Evolutionary conservation across 2,113 vertebrate species (phyloP).

Genomic region (Dascyllus trimaculatus): DNA sequence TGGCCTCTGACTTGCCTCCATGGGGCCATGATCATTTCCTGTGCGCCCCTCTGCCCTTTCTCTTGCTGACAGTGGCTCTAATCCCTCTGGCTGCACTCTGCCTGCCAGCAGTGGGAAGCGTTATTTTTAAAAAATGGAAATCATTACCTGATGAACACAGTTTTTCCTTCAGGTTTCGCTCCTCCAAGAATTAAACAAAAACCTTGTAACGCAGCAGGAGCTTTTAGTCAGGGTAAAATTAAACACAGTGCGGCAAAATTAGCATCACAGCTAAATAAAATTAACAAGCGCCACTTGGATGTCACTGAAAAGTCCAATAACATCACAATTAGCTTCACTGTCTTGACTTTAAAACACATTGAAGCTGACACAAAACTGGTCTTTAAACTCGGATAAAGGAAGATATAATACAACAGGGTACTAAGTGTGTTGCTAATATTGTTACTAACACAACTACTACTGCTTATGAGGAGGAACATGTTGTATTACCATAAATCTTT

Average conservation of each 20-base stretch:
- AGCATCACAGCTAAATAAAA: conserved; percentile 3
- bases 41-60: conserved; percentile 76
- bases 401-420: no score
- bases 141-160: neutral
- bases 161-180: conserved; percentile 9
- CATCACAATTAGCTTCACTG: conserved; percentile 2
- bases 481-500: no score
- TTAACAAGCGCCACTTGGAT: conserved; percentile 4
- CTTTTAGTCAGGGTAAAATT: conserved; percentile 9
- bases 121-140: conserved; percentile 38
- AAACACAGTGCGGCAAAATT: conserved; percentile 12
- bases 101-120: conserved; percentile 36
- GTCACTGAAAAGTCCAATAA: conserved; percentile 9
- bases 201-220: neutral
- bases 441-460: no score
- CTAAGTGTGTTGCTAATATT: no score
- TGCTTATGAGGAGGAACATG: no score
- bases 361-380: conserved; percentile 2
- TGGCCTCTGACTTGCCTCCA: conserved; percentile 72
- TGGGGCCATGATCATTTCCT: conserved; percentile 79
- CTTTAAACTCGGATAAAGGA: no score
- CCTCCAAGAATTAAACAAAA: conserved; percentile 13
- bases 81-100: conserved; percentile 68
- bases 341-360: conserved; percentile 17
- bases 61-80: conserved; percentile 77